Evolutionary conservation across 2,113 vertebrate genomes (phyloP).

Genomic region (Trochalopteron elliotii): DNA sequence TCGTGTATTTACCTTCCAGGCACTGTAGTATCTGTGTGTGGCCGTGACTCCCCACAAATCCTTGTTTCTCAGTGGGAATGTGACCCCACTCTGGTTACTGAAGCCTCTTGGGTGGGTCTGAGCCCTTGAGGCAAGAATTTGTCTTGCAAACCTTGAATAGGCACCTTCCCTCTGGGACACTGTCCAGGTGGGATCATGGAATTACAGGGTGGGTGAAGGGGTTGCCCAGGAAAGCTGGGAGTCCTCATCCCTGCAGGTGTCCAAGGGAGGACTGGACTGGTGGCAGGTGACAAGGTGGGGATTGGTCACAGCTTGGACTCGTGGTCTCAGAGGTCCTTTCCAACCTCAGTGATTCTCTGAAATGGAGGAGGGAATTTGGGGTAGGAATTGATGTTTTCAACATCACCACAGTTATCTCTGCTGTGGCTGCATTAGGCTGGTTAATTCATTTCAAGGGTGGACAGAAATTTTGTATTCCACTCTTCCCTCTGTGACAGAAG

Average conservation of each 20-base stretch:
- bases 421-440: rapidly evolving
- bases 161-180: background rate
- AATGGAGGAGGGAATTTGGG: background rate
- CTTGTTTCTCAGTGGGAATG: background rate
- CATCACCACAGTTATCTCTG: background rate
- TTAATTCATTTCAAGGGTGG: background rate
- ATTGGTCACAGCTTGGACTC: background rate
- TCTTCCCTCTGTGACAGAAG: background rate
- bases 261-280: background rate
- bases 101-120: background rate
- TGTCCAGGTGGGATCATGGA: background rate
- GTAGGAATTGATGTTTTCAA: background rate
- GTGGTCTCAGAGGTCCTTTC: background rate
- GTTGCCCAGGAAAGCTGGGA: background rate
- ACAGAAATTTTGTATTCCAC: background rate
- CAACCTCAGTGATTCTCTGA: background rate
- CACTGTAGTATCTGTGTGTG: background rate
- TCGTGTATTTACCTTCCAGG: background rate
- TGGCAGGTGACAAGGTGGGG: background rate
- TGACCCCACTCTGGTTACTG: rapidly evolving
- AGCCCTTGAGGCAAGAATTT: background rate
- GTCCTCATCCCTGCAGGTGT: background rate
- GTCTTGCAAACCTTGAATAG: background rate
- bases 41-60: background rate
- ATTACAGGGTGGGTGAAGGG: background rate